These are phyloP conservation scores for Esox niger DNA, from an alignment of 2,113 vertebrate genomes.

Conservation along the genomic window DNA sequence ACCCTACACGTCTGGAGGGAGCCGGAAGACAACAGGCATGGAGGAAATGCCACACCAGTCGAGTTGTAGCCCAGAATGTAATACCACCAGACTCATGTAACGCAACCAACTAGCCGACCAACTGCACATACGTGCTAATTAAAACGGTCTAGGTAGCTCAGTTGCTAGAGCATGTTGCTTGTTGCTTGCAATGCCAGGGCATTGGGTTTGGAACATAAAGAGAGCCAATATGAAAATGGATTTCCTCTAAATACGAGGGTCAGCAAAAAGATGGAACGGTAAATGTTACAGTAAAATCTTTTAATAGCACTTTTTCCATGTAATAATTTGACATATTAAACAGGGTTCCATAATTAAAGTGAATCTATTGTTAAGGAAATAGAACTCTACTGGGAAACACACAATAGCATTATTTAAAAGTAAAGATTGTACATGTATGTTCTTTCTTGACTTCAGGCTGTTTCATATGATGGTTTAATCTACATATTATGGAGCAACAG, in stretches of 20 bases:
- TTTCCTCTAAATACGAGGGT: not conserved
- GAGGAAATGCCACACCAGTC: constrained; percentile 15
- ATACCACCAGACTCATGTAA: constrained; percentile 18
- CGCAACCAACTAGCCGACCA: not conserved
- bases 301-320: constrained; percentile 47
- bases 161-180: no score
- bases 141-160: no score
- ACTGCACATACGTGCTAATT: constrained; percentile 8
- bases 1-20: constrained; percentile 57
- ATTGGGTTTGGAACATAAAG: no score
- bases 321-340: constrained; percentile 47
- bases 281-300: constrained; percentile 42
- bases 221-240: no score
- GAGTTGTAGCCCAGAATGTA: constrained; percentile 26
- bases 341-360: constrained; percentile 33
- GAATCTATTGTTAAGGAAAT: constrained; percentile 32
- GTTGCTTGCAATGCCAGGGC: no score
- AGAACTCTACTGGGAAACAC: constrained; percentile 44
- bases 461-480: not conserved
- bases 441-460: not conserved
- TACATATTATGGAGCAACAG: not conserved
- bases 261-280: no score
- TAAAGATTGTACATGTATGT: constrained; percentile 38
- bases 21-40: constrained; percentile 39
- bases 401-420: constrained; percentile 37